Evolutionary conservation across 2,888 invertebrate species (phyloP), one percentile per base, ranked within the genome.

Genomic region (Busseola fusca): DNA sequence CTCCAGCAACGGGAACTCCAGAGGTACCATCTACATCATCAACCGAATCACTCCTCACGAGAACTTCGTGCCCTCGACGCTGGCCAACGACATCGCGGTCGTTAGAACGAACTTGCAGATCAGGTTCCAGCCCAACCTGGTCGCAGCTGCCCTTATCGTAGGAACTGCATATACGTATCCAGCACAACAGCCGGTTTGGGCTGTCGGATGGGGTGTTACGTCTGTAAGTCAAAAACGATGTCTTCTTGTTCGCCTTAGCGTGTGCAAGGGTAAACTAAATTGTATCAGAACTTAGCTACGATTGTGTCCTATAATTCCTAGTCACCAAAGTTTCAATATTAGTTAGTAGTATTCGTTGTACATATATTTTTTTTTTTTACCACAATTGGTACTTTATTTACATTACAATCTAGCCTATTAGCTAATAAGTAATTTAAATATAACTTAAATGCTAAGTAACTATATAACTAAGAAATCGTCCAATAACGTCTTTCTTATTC

Each of bases 191-290:
- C 59, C 50, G 0, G 89, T 94, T 0, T 81, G 72, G 70, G 94
- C 91, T 59, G 91, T 93, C 54, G 95, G 94, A 69, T 95, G 93
- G 93, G 94, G 94, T 4, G 88, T 87, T 10, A 84, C 85, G 1
- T 86, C 88, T 64, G 94, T 93, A 83, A 90, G 88, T 50, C n/a
- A 30, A 50, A 21, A 30, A 48, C 30, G 3, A 4, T 4, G 27
- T 42, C 21, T 62, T 62, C 21, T 18, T 27, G 42, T 62, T 62
- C 21, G 21, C 9, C 21, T 30, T 21, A 30, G 21, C 21, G 27
- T 27, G 34, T 34, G 34, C 34, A 34, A 34, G 5, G 34, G 34
- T 5, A 34, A 34, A 4, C 34, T 34, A 34, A 34, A 34, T 34
- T 34, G 34, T 34, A 4, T 34, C 34, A 34, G 5, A 34, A 34